Conservation (phyloP, 1,140 invertebrate genomes). For the Bombus waltoni region DNA sequence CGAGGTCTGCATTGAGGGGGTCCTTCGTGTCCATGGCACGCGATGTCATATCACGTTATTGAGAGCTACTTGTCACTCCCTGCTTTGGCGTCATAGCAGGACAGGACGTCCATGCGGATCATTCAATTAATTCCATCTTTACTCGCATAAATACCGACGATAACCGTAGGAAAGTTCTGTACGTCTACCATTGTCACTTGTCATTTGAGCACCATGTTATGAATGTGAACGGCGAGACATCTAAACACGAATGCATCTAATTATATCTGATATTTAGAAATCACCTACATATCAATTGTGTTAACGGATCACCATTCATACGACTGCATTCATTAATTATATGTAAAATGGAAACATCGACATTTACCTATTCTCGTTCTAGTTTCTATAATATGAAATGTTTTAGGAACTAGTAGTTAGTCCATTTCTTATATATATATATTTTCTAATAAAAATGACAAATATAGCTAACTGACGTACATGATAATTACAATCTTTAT, state of each 20-base stretch:
- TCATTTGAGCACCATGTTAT: conserved; percentile 52
- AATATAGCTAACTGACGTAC: too few relatives aligned
- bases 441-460: too few relatives aligned
- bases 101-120: conserved; percentile 70
- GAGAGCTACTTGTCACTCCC: conserved; percentile 76
- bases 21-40: conserved; percentile 76
- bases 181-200: conserved; percentile 55
- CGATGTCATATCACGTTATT: conserved; percentile 75
- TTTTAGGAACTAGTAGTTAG: not conserved
- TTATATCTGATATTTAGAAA: not conserved
- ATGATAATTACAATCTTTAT: too few relatives aligned
- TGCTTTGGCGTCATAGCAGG: conserved; percentile 64
- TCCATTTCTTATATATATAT: too few relatives aligned
- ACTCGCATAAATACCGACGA: conserved; percentile 58
- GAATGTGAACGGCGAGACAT: not conserved
- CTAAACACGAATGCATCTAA: not conserved
- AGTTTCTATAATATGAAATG: not conserved
- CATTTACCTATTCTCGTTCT: not conserved
- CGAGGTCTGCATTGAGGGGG: conserved; percentile 71
- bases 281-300: not conserved
- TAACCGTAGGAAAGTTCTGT: conserved; percentile 50
- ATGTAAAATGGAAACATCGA: not conserved
- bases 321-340: not conserved
- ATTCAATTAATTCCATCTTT: conserved; percentile 75
- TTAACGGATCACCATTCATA: not conserved